Evolutionary conservation across 2,113 vertebrate genomes (phyloP), one percentile per base, ranked within the genome.

Genomic region (Alexandromys fortis): DNA sequence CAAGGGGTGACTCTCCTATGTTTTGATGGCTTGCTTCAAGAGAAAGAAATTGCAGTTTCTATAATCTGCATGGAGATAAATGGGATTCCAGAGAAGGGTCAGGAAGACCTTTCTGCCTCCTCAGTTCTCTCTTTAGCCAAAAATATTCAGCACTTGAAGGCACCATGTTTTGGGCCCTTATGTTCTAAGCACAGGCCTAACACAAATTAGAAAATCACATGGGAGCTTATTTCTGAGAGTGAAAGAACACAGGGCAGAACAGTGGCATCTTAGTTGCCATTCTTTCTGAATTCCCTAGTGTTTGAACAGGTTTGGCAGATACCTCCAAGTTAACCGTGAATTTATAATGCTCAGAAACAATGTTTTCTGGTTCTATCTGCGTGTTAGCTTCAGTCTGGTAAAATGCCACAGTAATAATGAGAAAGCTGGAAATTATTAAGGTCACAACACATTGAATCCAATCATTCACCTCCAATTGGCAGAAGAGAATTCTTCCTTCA

Each of bases 341-440:
- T 58, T 73, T 89, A 91, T 92, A 63, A 33, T 38, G 2, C 76
- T 90, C 67, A 86, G 67, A 82, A 95, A 95, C 21, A 86, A 21
- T 49, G 61, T 35, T 52, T 86, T 85, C 52, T 88, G 33, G 14
- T 47, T 94, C 49, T 52, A 30, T 67, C 75, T 22, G 38, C 33
- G 67, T 82, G 38, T 93, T 61, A 72, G 6, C 24, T 87, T 87
- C 1, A 92, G 24, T 7, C 24, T 7, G 77, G 5, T 95, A 79
- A 92, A 83, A 88, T 77, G 68, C 3, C 89, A n/a, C 55, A 82
- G 76, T 11, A n/a, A 76, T 63, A 90, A 94, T 77, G 9, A 9
- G 38, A 89, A 93, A 78, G 30, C 75, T 16, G 19, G 68, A 89
- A 92, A 94, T 87, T 79, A n/a, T 93, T 65, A 90, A 96, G 11